These are phyloP conservation scores for Onychomys arenicola DNA, from an alignment of 2,797 vertebrate genomes.

Conservation along the genomic window DNA sequence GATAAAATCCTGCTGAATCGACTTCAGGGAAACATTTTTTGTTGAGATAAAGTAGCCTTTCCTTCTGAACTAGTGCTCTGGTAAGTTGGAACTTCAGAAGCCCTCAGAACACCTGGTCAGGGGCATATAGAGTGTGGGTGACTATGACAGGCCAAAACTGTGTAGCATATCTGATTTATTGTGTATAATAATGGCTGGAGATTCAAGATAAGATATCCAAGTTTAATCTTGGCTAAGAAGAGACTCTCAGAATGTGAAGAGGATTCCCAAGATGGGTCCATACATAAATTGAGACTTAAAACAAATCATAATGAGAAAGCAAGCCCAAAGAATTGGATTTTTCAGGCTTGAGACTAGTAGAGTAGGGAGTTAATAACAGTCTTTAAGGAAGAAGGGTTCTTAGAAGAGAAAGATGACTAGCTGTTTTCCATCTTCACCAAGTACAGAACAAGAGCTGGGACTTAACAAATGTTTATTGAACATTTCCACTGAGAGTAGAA, in stretches of 20 bases:
- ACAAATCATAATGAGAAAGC: constrained; percentile 37
- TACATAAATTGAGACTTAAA: constrained; percentile 38
- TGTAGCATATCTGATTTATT: not conserved
- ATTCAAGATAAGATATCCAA: not conserved
- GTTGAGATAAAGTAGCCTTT: not conserved
- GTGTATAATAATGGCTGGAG: not conserved
- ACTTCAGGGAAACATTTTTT: not conserved
- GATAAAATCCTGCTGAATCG: not conserved
- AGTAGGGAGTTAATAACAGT: constrained; percentile 59
- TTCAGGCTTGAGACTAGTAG: not conserved
- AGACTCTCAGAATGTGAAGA: not conserved
- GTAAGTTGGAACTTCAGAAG: not conserved
- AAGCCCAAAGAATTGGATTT: not conserved
- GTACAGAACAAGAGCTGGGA: not conserved
- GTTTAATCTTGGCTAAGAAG: constrained; percentile 13
- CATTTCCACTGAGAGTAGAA: constrained; percentile 1
- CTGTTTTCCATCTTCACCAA: constrained; percentile 21
- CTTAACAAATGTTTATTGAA: constrained; percentile 65
- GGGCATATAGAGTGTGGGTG: not conserved
- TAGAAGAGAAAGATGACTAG: constrained; percentile 34
- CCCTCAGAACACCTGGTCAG: not conserved
- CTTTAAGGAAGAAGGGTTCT: constrained; percentile 63
- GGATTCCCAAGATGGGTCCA: not conserved
- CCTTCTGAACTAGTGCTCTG: not conserved
- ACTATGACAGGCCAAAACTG: not conserved